Percentiles rank a stretch among this genome's conserved stretches.
phyloP scores from a whole-genome alignment of 2,888 invertebrate genomes.

The Phymatocera aterrima region DNA sequence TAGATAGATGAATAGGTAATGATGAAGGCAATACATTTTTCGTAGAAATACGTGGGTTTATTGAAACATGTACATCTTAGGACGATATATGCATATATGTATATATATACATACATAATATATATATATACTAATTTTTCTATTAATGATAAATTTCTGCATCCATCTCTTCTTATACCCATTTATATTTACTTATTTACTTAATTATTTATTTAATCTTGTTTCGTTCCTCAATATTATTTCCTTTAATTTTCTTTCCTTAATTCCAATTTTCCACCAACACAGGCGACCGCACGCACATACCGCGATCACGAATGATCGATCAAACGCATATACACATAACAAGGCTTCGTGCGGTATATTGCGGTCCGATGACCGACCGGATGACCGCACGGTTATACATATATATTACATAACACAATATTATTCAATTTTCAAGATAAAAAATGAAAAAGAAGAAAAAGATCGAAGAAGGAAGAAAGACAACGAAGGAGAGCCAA shows the following conservation, averaged over 20 bases:
- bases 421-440: not conserved
- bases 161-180: conserved; percentile 33
- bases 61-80: conserved; percentile 72
- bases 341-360: conserved; percentile 34
- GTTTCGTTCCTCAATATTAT: not conserved
- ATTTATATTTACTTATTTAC: not conserved
- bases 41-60: conserved; percentile 73
- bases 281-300: not conserved
- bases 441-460: not conserved
- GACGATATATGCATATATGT: conserved; percentile 34
- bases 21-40: conserved; percentile 50
- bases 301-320: conserved; percentile 8
- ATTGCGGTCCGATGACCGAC: not conserved
- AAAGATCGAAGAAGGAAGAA: not conserved
- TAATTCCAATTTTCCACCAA: conserved; percentile 36
- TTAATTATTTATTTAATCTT: conserved; percentile 11
- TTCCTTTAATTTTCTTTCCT: conserved; percentile 45
- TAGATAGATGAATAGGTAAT: not conserved
- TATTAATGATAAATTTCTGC: conserved; percentile 11
- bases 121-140: conserved; percentile 5
- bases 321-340: conserved; percentile 19
- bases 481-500: not conserved
- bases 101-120: too few species aligned
- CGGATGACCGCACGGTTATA: not conserved
- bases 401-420: not conserved